Conservation (phyloP, 1,140 invertebrate genomes). For the Danaus plexippus region DNA sequence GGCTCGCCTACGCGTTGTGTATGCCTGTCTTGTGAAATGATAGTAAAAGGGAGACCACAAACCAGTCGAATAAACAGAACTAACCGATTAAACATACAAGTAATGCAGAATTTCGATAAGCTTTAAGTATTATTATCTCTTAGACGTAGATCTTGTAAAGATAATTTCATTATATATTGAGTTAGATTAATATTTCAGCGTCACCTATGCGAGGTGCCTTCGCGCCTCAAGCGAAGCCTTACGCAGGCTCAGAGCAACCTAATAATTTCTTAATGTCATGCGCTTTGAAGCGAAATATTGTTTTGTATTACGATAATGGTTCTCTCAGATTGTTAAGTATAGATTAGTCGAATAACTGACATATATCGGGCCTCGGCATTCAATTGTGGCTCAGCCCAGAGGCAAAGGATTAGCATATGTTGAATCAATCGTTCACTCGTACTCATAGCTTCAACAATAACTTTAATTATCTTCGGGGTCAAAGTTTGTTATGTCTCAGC, state of each 20-base stretch:
- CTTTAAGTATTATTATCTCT: too few species aligned
- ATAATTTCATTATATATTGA: not conserved
- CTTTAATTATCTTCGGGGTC: too few species aligned
- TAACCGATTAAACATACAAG: too few species aligned
- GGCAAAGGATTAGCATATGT: slow-evolving; percentile 1
- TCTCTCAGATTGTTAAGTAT: slow-evolving; percentile 50
- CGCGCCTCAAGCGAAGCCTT: slow-evolving; percentile 46
- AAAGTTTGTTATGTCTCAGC: too few species aligned
- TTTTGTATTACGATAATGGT: slow-evolving; percentile 64
- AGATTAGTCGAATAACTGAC: slow-evolving; percentile 40
- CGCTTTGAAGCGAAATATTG: slow-evolving; percentile 66
- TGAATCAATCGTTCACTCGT: too few species aligned
- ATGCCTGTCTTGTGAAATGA: slow-evolving; percentile 22
- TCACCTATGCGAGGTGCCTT: slow-evolving; percentile 24
- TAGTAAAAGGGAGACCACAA: slow-evolving; percentile 9
- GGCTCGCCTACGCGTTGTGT: slow-evolving; percentile 32
- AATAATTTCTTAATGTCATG: slow-evolving; percentile 69
- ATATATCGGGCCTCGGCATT: slow-evolving; percentile 20
- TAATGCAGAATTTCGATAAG: too few species aligned
- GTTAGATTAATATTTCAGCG: not conserved
- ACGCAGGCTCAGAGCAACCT: slow-evolving; percentile 60
- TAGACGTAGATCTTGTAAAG: slow-evolving; percentile 6
- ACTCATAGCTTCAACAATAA: too few species aligned
- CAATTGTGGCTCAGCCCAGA: slow-evolving; percentile 20
- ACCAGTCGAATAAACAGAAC: too few species aligned